A percentile compares a stretch with the other conserved stretches of the same genome.
phyloP scores from a whole-genome alignment of 2,888 invertebrate genomes.

The Chrysina gloriosa region DNA sequence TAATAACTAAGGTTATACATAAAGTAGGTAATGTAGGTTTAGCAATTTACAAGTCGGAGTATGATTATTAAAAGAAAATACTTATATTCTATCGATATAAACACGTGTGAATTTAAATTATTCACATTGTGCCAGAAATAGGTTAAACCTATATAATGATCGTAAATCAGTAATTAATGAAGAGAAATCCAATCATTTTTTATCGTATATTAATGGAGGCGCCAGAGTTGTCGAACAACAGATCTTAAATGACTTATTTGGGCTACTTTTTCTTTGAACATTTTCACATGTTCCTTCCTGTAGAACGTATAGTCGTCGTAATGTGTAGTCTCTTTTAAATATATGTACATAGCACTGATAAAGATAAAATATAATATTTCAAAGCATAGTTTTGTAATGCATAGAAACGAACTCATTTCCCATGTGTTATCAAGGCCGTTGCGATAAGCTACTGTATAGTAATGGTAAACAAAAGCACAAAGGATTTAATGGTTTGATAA shows the following conservation, averaged over 20 bases:
- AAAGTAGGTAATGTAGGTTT: too few species aligned
- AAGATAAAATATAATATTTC: not conserved
- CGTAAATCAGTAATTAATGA: conserved; percentile 19
- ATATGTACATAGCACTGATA: too few species aligned
- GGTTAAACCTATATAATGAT: not conserved
- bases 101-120: not conserved
- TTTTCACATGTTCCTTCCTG: too few species aligned
- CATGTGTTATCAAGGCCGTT: conserved; percentile 9
- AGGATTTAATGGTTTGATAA: conserved; percentile 30
- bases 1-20: too few species aligned
- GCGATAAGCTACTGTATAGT: conserved; percentile 20
- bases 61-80: too few species aligned
- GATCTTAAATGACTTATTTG: not conserved
- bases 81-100: too few species aligned
- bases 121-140: not conserved
- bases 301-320: too few species aligned
- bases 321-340: too few species aligned
- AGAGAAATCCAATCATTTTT: conserved; percentile 19
- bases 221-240: not conserved
- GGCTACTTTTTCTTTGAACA: conserved; percentile 14
- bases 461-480: conserved; percentile 32
- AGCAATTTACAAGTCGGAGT: too few species aligned
- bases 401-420: conserved; percentile 10
- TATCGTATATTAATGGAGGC: conserved; percentile 6
- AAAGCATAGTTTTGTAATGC: not conserved